Percentiles rank a stretch among this genome's conserved stretches.
phyloP scores from a whole-genome alignment of 1,140 invertebrate genomes.

The Caerostris darwini region DNA sequence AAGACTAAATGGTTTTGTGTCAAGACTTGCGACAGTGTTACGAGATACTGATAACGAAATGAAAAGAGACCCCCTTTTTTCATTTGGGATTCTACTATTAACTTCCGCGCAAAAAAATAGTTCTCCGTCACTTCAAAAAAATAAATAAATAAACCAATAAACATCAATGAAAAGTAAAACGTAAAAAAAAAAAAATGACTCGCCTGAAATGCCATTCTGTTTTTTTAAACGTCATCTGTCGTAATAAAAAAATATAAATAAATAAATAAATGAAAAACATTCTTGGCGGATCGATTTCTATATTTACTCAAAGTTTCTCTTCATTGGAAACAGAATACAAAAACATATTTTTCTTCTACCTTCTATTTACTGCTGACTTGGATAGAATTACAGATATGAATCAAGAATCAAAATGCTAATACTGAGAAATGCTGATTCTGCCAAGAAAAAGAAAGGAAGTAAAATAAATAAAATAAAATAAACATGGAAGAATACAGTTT shows the following conservation, averaged over 20 bases:
- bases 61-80: conserved; percentile 11
- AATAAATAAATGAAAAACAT: background rate
- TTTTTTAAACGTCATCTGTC: conserved; percentile 27
- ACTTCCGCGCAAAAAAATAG: background rate
- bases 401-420: conserved; percentile 11
- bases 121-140: background rate
- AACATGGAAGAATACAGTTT: background rate
- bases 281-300: conserved; percentile 20
- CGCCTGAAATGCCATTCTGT: background rate
- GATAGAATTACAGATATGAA: conserved; percentile 44
- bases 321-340: conserved; percentile 50
- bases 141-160: conserved; percentile 2
- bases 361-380: conserved; percentile 30
- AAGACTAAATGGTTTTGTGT: conserved; percentile 22
- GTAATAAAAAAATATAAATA: background rate
- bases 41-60: conserved; percentile 20
- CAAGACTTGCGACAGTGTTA: background rate
- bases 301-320: conserved; percentile 16
- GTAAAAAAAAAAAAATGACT: background rate
- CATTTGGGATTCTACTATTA: conserved; percentile 4
- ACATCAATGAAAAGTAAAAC: background rate
- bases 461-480: background rate
- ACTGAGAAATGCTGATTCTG: conserved; percentile 18
- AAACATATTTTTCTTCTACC: conserved; percentile 21
- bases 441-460: background rate